Evolutionary conservation across 2,113 vertebrate genomes (phyloP).

Genomic region (Hippocampus barbouri): DNA sequence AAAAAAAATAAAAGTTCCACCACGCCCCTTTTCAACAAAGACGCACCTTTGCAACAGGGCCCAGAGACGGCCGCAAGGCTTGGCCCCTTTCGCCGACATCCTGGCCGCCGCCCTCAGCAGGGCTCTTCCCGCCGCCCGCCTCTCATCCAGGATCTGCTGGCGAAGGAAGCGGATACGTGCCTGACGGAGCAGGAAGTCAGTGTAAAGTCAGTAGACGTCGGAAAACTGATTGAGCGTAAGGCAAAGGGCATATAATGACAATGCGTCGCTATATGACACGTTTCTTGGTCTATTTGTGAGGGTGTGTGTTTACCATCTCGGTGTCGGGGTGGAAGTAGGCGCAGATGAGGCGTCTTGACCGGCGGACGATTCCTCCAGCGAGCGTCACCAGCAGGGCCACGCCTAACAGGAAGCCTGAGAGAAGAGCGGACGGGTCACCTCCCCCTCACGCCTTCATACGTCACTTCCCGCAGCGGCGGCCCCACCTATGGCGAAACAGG

Average conservation of each 20-base stretch:
- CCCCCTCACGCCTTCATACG: too few species aligned
- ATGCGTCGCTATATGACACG: too few species aligned
- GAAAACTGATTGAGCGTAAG: background rate
- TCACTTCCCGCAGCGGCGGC: background rate
- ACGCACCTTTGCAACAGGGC: background rate
- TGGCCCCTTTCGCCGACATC: constrained; percentile 8
- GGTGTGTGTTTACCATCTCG: constrained; percentile 70
- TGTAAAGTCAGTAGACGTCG: too few species aligned
- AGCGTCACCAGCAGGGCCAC: constrained; percentile 70
- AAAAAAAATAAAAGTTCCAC: too few species aligned
- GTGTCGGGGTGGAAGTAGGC: constrained; percentile 74
- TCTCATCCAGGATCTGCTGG: constrained; percentile 74
- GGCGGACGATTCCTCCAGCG: constrained; percentile 67
- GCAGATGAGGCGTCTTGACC: constrained; percentile 75
- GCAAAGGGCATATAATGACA: too few species aligned
- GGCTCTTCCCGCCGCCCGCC: constrained; percentile 41
- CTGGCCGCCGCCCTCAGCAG: constrained; percentile 41
- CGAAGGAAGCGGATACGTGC: constrained; percentile 77
- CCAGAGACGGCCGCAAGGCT: background rate
- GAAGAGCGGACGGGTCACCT: background rate
- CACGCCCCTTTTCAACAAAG: too few species aligned
- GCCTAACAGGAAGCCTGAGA: constrained; percentile 78
- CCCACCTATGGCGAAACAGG: constrained; percentile 46
- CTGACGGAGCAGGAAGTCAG: constrained; percentile 48
- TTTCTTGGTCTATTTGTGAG: too few species aligned